Evolutionary conservation across 1,140 invertebrate genomes (phyloP).

Genomic region (Pomacea maculata): DNA sequence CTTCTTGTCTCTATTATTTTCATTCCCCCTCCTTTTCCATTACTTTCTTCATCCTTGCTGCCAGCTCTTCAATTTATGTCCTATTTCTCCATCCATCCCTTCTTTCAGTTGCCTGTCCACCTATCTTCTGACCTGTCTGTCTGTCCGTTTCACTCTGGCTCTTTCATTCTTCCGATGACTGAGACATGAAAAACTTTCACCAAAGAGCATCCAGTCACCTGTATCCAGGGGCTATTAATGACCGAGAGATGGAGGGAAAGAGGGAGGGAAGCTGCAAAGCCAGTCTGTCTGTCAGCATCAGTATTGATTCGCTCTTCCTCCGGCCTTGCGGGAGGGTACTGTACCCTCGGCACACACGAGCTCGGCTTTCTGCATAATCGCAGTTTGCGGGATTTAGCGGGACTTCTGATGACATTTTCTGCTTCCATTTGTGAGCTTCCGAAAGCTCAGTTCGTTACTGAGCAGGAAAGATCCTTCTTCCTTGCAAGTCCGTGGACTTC

Average conservation of each 20-base stretch:
- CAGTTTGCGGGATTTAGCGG: no score
- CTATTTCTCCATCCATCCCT: neutral
- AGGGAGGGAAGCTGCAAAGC: neutral
- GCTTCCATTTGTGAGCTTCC: no score
- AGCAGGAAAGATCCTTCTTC: no score
- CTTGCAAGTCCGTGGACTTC: no score
- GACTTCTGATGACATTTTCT: no score
- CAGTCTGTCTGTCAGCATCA: no score
- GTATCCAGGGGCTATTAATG: neutral
- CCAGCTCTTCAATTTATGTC: neutral
- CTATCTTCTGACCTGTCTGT: neutral
- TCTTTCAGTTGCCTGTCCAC: neutral
- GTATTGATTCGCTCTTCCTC: no score
- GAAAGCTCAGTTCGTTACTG: no score
- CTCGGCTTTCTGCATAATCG: no score
- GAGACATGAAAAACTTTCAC: neutral
- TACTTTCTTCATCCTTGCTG: neutral
- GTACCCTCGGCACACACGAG: no score
- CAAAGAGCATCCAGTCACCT: neutral
- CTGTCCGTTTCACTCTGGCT: slow-evolving; percentile 1
- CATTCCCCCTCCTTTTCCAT: neutral
- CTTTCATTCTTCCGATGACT: neutral
- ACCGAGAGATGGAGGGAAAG: neutral
- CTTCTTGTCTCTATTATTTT: neutral
- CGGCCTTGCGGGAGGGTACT: no score